Percentiles rank a stretch among this genome's conserved stretches.
Evolutionary conservation across 2,888 invertebrate genomes (phyloP).

Genomic region (Nowickia ferox): DNA sequence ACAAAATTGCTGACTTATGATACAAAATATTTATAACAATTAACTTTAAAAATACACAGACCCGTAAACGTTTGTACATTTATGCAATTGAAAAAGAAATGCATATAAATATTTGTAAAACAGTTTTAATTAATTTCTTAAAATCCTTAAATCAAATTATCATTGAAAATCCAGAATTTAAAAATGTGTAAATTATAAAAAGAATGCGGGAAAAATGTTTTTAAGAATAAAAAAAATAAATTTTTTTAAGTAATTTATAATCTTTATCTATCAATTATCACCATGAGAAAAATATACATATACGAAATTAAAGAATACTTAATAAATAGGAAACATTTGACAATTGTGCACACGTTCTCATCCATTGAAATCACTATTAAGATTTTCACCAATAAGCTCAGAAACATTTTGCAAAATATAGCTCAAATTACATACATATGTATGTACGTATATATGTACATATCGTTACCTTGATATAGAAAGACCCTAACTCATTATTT

Average conservation of each 20-base stretch:
- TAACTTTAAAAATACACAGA: constrained; percentile 9
- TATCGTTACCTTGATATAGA: too few relatives aligned
- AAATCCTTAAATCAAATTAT: background rate
- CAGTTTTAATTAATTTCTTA: background rate
- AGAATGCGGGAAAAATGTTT: constrained; percentile 30
- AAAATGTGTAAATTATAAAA: constrained; percentile 53
- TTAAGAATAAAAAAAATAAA: background rate
- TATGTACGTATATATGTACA: too few relatives aligned
- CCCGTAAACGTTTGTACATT: too few relatives aligned
- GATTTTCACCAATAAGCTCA: too few relatives aligned
- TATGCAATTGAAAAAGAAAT: too few relatives aligned
- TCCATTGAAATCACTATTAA: background rate
- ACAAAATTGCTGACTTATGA: constrained; percentile 72
- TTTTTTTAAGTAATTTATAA: too few relatives aligned
- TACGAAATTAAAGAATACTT: constrained; percentile 12
- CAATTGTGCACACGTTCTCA: background rate
- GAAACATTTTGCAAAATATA: too few relatives aligned
- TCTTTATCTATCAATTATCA: background rate
- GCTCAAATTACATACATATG: too few relatives aligned
- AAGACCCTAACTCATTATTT: too few relatives aligned
- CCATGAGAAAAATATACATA: background rate
- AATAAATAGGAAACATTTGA: constrained; percentile 10
- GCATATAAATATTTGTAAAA: background rate
- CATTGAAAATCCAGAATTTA: background rate
- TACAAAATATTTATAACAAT: constrained; percentile 57